phyloP scores from a whole-genome alignment of 2,113 vertebrate species.

The Pachycephala philippinensis region DNA sequence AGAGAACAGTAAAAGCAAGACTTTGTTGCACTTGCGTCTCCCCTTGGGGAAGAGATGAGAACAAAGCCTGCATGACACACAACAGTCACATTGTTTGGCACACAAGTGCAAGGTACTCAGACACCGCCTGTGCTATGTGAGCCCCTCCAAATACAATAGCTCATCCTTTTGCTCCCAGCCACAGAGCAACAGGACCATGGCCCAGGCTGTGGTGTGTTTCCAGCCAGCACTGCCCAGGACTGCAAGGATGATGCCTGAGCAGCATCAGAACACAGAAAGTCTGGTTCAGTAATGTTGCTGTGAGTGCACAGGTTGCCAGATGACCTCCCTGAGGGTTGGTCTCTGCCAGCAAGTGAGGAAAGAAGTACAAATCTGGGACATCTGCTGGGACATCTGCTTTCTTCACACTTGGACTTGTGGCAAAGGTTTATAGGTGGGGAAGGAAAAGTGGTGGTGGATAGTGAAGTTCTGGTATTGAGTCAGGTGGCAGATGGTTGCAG shows the following conservation, averaged over 20 bases:
- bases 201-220: background rate
- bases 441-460: background rate
- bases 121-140: accelerated
- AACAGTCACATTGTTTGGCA: accelerated
- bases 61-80: background rate
- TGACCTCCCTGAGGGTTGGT: background rate
- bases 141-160: background rate
- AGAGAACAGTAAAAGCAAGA: background rate
- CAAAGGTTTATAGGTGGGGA: background rate
- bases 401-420: background rate
- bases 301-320: accelerated
- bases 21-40: background rate
- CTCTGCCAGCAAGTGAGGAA: background rate
- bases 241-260: background rate
- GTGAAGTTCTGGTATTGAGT: background rate
- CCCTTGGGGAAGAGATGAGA: background rate
- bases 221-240: background rate
- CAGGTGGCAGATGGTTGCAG: accelerated
- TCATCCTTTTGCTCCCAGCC: background rate
- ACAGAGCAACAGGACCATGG: background rate
- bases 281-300: background rate
- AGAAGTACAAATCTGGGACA: background rate
- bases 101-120: background rate
- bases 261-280: background rate
- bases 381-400: background rate